A percentile compares a stretch with the other conserved stretches of the same genome.
Conservation (phyloP, 2,888 invertebrate species). For the Harpalus rubripes region DNA sequence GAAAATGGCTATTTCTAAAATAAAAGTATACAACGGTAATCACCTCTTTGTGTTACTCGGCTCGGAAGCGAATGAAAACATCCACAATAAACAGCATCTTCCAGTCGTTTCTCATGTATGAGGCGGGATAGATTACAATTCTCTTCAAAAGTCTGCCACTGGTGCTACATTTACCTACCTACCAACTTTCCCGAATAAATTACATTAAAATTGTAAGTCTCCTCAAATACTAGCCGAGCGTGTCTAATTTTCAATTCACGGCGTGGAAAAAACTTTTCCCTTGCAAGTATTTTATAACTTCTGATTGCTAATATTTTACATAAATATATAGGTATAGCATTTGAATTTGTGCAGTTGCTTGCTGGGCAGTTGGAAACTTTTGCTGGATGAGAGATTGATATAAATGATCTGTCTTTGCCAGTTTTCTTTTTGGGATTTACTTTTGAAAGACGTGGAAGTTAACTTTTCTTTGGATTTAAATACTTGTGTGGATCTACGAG, state of each 20-base stretch:
- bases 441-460: constrained; percentile 38
- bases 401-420: constrained; percentile 37
- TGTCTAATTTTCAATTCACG: constrained; percentile 53
- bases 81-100: constrained; percentile 30
- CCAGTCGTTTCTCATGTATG: constrained; percentile 30
- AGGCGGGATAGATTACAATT: constrained; percentile 45
- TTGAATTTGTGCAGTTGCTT: constrained; percentile 24
- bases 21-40: neutral
- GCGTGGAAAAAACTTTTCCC: constrained; percentile 22
- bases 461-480: constrained; percentile 44
- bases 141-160: neutral
- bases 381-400: constrained; percentile 23
- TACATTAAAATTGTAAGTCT: constrained; percentile 56
- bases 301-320: constrained; percentile 51
- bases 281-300: constrained; percentile 38
- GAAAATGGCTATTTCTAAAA: neutral
- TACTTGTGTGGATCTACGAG: neutral
- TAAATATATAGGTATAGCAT: constrained; percentile 41
- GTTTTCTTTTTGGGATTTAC: constrained; percentile 30
- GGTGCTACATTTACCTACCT: constrained; percentile 8
- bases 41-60: neutral
- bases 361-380: constrained; percentile 40
- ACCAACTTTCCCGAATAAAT: constrained; percentile 58
- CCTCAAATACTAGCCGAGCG: constrained; percentile 37
- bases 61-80: neutral